Base-by-base conservation (phyloP, 1,140 invertebrate species). In the Drosophila mojavensis region DNA sequence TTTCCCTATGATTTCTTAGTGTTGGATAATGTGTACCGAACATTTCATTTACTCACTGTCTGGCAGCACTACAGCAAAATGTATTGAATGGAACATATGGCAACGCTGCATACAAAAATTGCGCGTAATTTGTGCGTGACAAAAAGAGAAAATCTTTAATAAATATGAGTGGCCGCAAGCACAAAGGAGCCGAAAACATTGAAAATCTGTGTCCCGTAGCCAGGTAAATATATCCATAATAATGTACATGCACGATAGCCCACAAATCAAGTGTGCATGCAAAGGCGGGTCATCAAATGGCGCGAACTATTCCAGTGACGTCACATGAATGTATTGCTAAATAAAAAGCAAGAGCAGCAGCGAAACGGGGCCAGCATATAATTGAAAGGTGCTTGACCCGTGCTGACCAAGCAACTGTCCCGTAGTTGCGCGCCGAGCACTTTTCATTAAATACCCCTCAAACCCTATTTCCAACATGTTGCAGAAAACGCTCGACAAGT, bases 171-270 rank as follows among this genome's bases (percentile, higher is more conserved):
- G 78, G 55, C 61, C 84, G 79, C 26, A 91, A 91, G 41, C 82
- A 86, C 68, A 80, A 72, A 41, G 82, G 77, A 70, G 55, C 66
- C 7, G 86, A 91, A 63, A 91, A 91, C 58, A 89, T 91, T 77
- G 90, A 91, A 83, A 91, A 91, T 83, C 72, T 91, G 67, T 91
- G 90, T 67, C 90, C 90, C 26, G 74, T 81, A 47, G 36, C 83
- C 53, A 91, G 90, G 90, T 91, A 86, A 79, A 41, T 78, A 50
- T 17, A 5, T 9, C 10, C n/a, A 24, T 10, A 6, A n/a, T n/a
- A 2, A 75, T 17, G 13, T 17, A 9, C 6, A 47, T 2, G 0
- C 5, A 2, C 43, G 1, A 24, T 58, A n/a, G 6, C 5, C 11
- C 54, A 36, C 20, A 15, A 39, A 17, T 48, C 17, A 41, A 28